Evolutionary conservation across 1,140 invertebrate genomes (phyloP).

Genomic region (Amyelois transitella): DNA sequence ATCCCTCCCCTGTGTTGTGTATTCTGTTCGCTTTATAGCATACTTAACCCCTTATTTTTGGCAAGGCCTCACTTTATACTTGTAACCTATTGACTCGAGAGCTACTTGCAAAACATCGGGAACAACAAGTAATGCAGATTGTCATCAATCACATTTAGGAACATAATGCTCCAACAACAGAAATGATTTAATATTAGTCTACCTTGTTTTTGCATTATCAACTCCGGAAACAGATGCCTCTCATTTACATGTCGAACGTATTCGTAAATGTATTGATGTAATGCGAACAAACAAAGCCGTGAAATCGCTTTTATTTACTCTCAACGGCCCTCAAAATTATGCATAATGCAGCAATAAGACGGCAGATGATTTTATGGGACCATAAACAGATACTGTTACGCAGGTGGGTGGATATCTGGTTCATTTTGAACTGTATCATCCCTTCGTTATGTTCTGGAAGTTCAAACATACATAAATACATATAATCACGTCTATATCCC

Average conservation of each 20-base stretch:
- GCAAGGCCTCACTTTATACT: slow-evolving; percentile 12
- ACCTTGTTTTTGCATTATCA: not conserved
- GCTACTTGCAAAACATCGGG: not conserved
- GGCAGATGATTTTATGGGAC: slow-evolving; percentile 41
- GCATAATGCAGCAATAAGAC: slow-evolving; percentile 40
- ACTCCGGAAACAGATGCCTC: not conserved
- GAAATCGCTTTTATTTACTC: slow-evolving; percentile 12
- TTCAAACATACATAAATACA: no score
- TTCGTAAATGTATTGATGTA: not conserved
- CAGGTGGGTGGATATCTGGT: slow-evolving; percentile 25
- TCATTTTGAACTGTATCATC: slow-evolving; percentile 9
- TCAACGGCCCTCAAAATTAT: slow-evolving; percentile 38
- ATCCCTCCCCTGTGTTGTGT: slow-evolving; percentile 17
- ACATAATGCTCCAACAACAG: not conserved
- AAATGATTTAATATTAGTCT: not conserved
- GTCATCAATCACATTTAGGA: not conserved
- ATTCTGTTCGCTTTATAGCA: slow-evolving; percentile 34
- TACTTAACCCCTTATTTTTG: slow-evolving; percentile 33
- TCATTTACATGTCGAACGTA: not conserved
- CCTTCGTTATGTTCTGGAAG: not conserved
- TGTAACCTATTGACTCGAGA: slow-evolving; percentile 7
- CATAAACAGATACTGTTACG: slow-evolving; percentile 32
- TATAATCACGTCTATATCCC: no score
- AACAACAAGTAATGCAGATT: not conserved
- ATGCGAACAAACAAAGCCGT: slow-evolving; percentile 13